A percentile compares a stretch with the other conserved stretches of the same genome.
These are phyloP conservation scores for Scaptomyza polygonia DNA, from an alignment of 2,888 invertebrate species.

Conservation along the genomic window DNA sequence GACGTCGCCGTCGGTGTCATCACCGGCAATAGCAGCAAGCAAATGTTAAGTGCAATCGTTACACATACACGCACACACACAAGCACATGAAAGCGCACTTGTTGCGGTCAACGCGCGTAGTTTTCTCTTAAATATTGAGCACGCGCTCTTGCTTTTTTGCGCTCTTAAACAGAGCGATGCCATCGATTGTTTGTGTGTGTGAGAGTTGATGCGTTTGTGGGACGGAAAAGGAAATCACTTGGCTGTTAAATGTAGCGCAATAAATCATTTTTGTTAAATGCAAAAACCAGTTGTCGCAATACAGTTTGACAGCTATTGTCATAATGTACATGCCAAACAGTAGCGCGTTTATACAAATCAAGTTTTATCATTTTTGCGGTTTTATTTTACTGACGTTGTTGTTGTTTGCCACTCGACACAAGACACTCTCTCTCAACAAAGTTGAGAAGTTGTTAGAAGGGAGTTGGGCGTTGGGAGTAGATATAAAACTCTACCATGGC, in stretches of 20 bases:
- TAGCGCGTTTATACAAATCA: constrained; percentile 55
- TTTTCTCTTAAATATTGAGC: constrained; percentile 42
- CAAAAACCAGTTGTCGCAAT: constrained; percentile 43
- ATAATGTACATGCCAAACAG: constrained; percentile 47
- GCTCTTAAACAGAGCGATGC: constrained; percentile 1
- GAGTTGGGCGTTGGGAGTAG: constrained; percentile 30
- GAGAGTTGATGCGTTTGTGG: constrained; percentile 17
- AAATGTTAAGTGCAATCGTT: constrained; percentile 44
- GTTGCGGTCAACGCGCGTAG: constrained; percentile 30
- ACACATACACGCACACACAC: constrained; percentile 4
- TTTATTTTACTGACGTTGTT: constrained; percentile 3
- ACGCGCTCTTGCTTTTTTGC: constrained; percentile 1
- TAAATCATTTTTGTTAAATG: constrained; percentile 40
- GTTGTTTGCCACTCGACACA: constrained; percentile 45
- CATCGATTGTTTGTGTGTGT: neutral
- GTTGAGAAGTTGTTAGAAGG: constrained; percentile 28
- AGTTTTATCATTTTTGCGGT: constrained; percentile 57
- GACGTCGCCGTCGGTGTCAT: constrained; percentile 10
- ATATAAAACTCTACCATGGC: constrained; percentile 52
- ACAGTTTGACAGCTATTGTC: constrained; percentile 45
- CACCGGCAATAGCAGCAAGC: constrained; percentile 40
- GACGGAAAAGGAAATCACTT: constrained; percentile 75
- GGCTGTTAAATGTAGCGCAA: constrained; percentile 48
- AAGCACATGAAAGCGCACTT: constrained; percentile 16
- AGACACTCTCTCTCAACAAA: constrained; percentile 65